Conservation (phyloP, 2,113 vertebrate genomes). For the Thunnus maccoyii region DNA sequence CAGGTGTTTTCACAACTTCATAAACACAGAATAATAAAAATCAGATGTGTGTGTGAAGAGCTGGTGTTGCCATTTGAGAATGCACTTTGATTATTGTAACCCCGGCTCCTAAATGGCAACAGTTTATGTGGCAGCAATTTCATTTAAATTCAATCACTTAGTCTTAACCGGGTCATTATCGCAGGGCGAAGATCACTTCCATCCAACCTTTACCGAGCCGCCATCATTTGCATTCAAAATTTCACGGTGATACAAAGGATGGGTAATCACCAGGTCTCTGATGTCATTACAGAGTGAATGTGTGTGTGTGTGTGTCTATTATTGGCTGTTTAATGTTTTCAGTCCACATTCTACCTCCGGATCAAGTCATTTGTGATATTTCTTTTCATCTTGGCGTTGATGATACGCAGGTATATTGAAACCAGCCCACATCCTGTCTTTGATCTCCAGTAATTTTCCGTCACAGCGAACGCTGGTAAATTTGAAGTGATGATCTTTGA, state of each 20-base stretch:
- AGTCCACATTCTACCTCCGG: neutral
- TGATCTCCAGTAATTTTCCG: neutral
- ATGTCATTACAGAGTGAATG: neutral
- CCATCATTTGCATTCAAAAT: constrained; percentile 31
- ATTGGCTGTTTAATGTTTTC: neutral
- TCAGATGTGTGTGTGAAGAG: neutral
- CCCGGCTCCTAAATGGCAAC: constrained; percentile 26
- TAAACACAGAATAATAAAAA: neutral
- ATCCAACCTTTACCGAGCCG: neutral
- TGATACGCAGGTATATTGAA: neutral
- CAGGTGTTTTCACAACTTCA: constrained; percentile 1
- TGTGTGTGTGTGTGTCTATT: neutral
- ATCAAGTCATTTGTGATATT: neutral
- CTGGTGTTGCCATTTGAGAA: neutral
- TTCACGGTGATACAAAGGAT: constrained; percentile 4
- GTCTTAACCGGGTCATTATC: constrained; percentile 49
- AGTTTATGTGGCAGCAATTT: constrained; percentile 17
- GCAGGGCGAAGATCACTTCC: constrained; percentile 8
- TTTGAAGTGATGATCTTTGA: neutral
- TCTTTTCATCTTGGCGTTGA: neutral
- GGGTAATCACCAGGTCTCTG: constrained; percentile 9
- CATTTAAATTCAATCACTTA: constrained; percentile 62
- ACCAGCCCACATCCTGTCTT: neutral
- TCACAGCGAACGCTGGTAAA: neutral
- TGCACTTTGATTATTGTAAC: constrained; percentile 47